Percentiles rank a stretch among this genome's conserved stretches.
Conservation (phyloP, 2,797 vertebrate genomes). For the Gymnocypris eckloni region DNA sequence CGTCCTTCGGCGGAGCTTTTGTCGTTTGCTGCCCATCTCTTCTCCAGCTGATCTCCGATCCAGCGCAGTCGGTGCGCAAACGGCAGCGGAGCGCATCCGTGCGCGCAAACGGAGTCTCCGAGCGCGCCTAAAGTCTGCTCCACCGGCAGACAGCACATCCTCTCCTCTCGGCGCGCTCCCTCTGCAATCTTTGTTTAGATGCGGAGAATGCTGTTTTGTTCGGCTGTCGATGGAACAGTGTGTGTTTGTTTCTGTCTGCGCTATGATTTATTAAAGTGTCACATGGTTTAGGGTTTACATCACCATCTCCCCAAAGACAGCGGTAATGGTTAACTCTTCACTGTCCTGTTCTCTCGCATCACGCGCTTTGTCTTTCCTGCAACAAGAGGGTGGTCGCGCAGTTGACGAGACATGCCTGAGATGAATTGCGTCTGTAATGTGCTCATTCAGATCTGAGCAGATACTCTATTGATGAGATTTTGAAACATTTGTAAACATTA, state of each 20-base stretch:
- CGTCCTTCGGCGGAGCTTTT: slow-evolving; percentile 28
- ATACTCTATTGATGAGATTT: background rate
- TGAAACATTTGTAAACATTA: background rate
- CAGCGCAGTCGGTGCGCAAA: slow-evolving; percentile 87
- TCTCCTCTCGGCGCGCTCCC: slow-evolving; percentile 29
- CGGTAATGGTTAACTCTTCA: slow-evolving; percentile 84
- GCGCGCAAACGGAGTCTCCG: slow-evolving; percentile 77
- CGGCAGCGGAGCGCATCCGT: slow-evolving; percentile 73
- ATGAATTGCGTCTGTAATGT: background rate
- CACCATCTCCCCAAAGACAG: slow-evolving; percentile 88
- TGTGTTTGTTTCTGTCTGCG: slow-evolving; percentile 74
- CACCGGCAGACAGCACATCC: slow-evolving; percentile 88
- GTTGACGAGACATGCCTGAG: slow-evolving; percentile 19
- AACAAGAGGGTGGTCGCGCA: slow-evolving; percentile 48
- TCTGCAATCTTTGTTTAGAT: slow-evolving; percentile 28
- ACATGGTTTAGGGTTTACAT: slow-evolving; percentile 93
- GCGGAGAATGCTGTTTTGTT: slow-evolving; percentile 47
- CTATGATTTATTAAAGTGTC: slow-evolving; percentile 92
- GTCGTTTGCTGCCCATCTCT: slow-evolving; percentile 66
- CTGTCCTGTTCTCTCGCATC: slow-evolving; percentile 66
- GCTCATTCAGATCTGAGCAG: background rate
- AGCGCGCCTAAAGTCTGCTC: slow-evolving; percentile 82
- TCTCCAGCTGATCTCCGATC: slow-evolving; percentile 91
- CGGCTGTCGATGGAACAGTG: slow-evolving; percentile 66
- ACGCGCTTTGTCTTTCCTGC: slow-evolving; percentile 65